phyloP scores from a whole-genome alignment of 1,140 invertebrate species.

The Thereuonema tuberculata region DNA sequence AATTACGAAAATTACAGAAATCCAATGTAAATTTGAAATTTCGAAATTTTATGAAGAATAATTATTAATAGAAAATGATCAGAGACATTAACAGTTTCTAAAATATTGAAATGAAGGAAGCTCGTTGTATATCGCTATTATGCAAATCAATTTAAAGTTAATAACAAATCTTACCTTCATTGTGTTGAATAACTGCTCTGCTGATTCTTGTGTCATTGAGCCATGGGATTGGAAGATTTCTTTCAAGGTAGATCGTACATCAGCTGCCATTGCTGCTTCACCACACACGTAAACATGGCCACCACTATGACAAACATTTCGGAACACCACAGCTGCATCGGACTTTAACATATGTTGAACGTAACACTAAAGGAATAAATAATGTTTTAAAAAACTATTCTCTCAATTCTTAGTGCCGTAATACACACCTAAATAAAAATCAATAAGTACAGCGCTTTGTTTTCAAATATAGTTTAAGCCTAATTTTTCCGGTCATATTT shows the following conservation, averaged over 20 bases:
- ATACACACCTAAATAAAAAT: neutral
- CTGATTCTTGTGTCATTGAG: conserved; percentile 59
- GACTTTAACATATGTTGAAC: conserved; percentile 29
- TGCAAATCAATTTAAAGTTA: no score
- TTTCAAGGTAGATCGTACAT: conserved; percentile 14
- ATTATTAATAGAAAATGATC: no score
- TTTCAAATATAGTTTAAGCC: neutral
- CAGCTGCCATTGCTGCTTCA: conserved; percentile 18
- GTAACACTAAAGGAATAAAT: conserved; percentile 24
- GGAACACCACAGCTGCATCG: conserved; percentile 22
- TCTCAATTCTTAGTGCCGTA: neutral
- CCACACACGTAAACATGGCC: conserved; percentile 35
- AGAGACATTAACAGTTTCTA: no score
- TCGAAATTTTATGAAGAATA: no score
- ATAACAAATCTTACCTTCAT: conserved; percentile 61
- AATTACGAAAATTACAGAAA: no score
- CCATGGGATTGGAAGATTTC: conserved; percentile 57
- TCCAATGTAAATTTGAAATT: no score
- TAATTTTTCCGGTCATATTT: no score
- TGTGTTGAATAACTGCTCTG: conserved; percentile 68
- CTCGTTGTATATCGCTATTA: no score
- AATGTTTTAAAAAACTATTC: neutral
- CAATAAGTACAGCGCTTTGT: neutral
- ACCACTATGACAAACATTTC: conserved; percentile 21
- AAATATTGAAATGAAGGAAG: no score